These are phyloP conservation scores for Neodiprion pinetum DNA, from an alignment of 1,140 invertebrate species.

Conservation along the genomic window DNA sequence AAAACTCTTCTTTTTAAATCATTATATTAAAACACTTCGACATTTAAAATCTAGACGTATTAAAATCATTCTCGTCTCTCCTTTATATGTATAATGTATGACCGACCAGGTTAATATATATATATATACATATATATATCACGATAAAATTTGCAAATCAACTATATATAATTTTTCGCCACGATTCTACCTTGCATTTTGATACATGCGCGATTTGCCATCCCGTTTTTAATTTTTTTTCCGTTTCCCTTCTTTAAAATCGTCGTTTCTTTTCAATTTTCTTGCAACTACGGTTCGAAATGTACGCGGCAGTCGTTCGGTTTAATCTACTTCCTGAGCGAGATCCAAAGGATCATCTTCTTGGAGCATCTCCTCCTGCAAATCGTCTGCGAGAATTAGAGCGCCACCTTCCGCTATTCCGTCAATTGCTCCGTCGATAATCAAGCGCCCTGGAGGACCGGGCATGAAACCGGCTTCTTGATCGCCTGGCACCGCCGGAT, in stretches of 20 bases:
- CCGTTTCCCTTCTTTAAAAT: not conserved
- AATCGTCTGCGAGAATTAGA: not conserved
- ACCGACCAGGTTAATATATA: too few species aligned
- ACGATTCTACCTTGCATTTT: not conserved
- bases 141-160: not conserved
- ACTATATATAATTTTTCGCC: not conserved
- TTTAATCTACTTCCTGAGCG: not conserved
- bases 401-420: conserved; percentile 32
- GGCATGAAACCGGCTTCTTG: conserved; percentile 20
- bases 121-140: not conserved
- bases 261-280: not conserved
- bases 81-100: not conserved
- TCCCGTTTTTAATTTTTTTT: not conserved
- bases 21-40: too few species aligned
- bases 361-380: not conserved
- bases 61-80: not conserved
- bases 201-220: not conserved
- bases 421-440: conserved; percentile 21
- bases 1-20: too few species aligned
- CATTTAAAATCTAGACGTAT: too few species aligned
- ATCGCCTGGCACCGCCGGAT: not conserved
- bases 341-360: not conserved
- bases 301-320: too few species aligned
- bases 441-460: conserved; percentile 17
- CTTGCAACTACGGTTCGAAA: not conserved